These are phyloP conservation scores for Pelvicachromis taeniatus DNA, from an alignment of 2,113 vertebrate genomes.

Conservation along the genomic window DNA sequence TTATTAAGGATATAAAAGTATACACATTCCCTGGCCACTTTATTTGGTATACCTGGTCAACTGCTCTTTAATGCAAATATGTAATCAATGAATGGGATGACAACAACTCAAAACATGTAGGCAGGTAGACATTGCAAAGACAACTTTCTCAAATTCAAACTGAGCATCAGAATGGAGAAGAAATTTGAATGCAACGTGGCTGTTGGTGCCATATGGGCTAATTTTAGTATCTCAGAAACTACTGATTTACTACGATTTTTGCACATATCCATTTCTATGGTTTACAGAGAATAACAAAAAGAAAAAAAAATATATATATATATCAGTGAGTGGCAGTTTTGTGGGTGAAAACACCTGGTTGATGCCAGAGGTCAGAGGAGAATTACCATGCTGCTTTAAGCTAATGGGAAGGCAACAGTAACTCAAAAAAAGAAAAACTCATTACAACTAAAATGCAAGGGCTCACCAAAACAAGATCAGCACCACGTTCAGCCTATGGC, in stretches of 20 bases:
- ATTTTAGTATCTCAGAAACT: neutral
- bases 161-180: neutral
- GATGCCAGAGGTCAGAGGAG: no score
- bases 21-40: neutral
- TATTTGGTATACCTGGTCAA: neutral
- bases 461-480: neutral
- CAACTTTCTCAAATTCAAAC: neutral
- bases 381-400: no score
- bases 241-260: neutral
- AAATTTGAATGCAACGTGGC: neutral
- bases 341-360: neutral
- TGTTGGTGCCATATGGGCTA: neutral
- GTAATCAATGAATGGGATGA: neutral
- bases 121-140: neutral
- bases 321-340: neutral
- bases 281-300: neutral
- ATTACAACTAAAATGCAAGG: neutral
- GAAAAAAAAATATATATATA: neutral
- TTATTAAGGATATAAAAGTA: neutral
- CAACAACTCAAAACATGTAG: neutral
- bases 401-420: neutral
- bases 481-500: neutral
- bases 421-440: neutral
- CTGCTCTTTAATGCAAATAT: neutral
- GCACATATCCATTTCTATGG: neutral